These are phyloP conservation scores for Noctilio leporinus DNA, from an alignment of 2,113 vertebrate species.

Conservation along the genomic window DNA sequence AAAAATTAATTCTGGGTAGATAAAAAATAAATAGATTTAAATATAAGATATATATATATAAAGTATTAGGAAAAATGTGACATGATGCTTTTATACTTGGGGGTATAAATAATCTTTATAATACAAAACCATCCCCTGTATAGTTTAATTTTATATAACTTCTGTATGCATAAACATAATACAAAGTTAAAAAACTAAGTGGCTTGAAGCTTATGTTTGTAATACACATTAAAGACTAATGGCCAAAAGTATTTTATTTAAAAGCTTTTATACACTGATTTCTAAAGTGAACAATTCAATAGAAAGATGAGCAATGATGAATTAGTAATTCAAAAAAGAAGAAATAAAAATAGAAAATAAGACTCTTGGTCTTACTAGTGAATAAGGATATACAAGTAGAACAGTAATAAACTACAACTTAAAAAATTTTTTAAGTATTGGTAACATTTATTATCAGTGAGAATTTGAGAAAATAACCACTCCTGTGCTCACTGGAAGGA, in stretches of 20 bases:
- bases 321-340: constrained; percentile 11
- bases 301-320: constrained; percentile 29
- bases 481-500: background rate
- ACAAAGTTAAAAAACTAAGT: constrained; percentile 15
- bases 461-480: background rate
- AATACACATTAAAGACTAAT: constrained; percentile 1
- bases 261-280: background rate
- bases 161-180: background rate
- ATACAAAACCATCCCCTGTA: background rate
- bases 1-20: background rate
- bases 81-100: background rate
- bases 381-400: background rate
- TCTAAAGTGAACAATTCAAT: constrained; percentile 24
- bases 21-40: background rate
- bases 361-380: background rate
- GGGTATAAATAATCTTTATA: background rate
- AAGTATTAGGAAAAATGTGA: background rate
- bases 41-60: background rate
- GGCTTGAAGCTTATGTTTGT: constrained; percentile 20
- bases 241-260: constrained; percentile 39
- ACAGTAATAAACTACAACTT: background rate
- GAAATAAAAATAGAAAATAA: constrained; percentile 20
- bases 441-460: background rate
- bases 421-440: background rate
- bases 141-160: constrained; percentile 1